Conservation (phyloP, 2,888 invertebrate species). For the Idaea biselata region DNA sequence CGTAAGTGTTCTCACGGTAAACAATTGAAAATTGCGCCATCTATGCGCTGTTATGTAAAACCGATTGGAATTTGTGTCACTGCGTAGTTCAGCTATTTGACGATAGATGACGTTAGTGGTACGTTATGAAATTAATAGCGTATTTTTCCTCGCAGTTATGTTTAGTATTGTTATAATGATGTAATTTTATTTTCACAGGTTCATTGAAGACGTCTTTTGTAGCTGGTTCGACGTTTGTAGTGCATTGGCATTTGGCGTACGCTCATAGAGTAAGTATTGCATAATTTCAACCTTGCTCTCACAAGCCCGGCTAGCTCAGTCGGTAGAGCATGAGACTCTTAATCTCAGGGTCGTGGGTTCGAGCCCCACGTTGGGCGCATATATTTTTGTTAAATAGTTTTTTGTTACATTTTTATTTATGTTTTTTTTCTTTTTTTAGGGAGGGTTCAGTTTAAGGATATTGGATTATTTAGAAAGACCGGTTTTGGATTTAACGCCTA, state of each 20-base stretch:
- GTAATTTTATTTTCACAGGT: constrained; percentile 78
- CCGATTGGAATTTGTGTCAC: constrained; percentile 25
- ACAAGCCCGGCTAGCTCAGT: constrained; percentile 79
- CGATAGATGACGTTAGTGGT: constrained; percentile 41
- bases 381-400: constrained; percentile 16
- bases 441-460: constrained; percentile 93
- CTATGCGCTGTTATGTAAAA: constrained; percentile 38
- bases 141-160: not conserved
- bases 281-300: not conserved
- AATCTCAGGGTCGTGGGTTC: constrained; percentile 84
- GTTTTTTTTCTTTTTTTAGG: constrained; percentile 81
- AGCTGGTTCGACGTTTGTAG: constrained; percentile 91
- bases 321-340: constrained; percentile 83
- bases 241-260: constrained; percentile 96
- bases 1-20: constrained; percentile 35
- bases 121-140: not conserved
- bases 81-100: constrained; percentile 25
- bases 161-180: constrained; percentile 12
- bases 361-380: constrained; percentile 82
- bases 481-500: constrained; percentile 90
- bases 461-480: constrained; percentile 92
- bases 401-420: constrained; percentile 7
- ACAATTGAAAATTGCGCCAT: constrained; percentile 47
- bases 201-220: constrained; percentile 88
- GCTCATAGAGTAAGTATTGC: constrained; percentile 85